Base-by-base conservation (phyloP, 2,797 vertebrate species). In the Mareca strepera region DNA sequence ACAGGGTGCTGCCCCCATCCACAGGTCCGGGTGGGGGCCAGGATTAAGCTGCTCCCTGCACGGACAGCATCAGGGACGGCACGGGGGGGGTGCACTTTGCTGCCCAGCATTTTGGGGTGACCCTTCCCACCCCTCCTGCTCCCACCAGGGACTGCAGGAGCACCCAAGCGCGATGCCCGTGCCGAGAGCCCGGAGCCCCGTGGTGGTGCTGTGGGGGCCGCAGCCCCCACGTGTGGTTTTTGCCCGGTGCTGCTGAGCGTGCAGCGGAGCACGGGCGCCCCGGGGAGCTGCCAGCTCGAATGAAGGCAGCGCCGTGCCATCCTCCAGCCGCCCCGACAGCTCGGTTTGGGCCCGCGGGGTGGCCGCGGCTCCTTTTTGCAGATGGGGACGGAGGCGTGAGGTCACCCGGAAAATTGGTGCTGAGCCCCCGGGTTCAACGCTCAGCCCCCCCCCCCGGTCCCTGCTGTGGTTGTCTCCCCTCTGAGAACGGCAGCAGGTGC, bases 201-300 rank as follows among this genome's bases (percentile, higher is more conserved):
- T 0, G 18, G 50, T 59, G 8, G 0, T 0, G 68, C 39, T 2
- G 1, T 12, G 41, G 39, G 26, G 48, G 22, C 31, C 11, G 63
- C 74, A 60, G 89, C 73, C 68, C 72, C 59, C 0, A 1, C 11
- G 0, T 55, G 5, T 48, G 53, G 84, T 63, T 28, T 6, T 25
- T 25, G 18, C 76, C 6, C 1, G 75, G 86, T n/a, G 53, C 53
- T 31, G 53, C 60, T 25, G 66, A 78, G 77, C 5, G 8, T 6
- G 83, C 60, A 8, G 70, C 3, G 1, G 41, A 74, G 88, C 23
- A 2, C 44, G 14, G 78, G 73, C 52, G 85, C 94, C 78, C 94
- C 1, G 44, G 14, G 20, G 94, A 90, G 86, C 93, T 93, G 94
- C 91, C 95, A 93, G 89, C 81, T 94, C 35, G 11, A 53, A 93